Conservation (phyloP, 2,888 invertebrate species). For the Torymus auratus region DNA sequence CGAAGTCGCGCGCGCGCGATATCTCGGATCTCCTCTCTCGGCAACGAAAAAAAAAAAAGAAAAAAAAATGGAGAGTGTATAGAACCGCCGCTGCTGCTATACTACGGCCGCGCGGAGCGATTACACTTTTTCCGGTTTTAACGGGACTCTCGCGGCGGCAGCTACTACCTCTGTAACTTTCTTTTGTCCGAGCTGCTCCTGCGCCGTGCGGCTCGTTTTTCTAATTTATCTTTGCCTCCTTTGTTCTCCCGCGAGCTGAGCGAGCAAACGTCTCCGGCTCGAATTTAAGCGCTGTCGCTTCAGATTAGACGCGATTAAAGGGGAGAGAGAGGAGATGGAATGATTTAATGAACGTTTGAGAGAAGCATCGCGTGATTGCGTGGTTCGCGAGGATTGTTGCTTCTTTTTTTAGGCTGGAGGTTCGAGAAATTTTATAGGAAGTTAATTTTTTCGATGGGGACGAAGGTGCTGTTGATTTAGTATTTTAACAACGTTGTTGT, state of each 20-base stretch:
- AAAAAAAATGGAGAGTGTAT: neutral
- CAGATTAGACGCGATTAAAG: neutral
- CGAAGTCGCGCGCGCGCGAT: neutral
- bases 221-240: slow-evolving; percentile 14
- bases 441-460: too few relatives aligned
- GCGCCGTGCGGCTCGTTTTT: neutral
- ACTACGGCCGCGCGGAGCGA: slow-evolving; percentile 5
- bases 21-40: slow-evolving; percentile 17
- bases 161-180: slow-evolving; percentile 19
- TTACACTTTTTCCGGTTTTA: slow-evolving; percentile 40
- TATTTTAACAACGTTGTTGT: too few relatives aligned
- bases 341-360: neutral
- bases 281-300: slow-evolving; percentile 10
- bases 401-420: too few relatives aligned
- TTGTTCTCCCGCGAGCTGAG: slow-evolving; percentile 1
- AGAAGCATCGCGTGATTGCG: too few relatives aligned
- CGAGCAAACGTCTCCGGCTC: neutral
- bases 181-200: slow-evolving; percentile 15
- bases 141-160: slow-evolving; percentile 22
- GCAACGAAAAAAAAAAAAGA: neutral
- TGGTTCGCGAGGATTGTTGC: too few relatives aligned
- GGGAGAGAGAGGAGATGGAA: neutral
- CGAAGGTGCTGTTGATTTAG: too few relatives aligned
- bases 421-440: too few relatives aligned
- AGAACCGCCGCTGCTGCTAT: neutral